A percentile compares a stretch with the other conserved stretches of the same genome.
phyloP scores from a whole-genome alignment of 2,113 vertebrate genomes.

The Lepisosteus oculatus region DNA sequence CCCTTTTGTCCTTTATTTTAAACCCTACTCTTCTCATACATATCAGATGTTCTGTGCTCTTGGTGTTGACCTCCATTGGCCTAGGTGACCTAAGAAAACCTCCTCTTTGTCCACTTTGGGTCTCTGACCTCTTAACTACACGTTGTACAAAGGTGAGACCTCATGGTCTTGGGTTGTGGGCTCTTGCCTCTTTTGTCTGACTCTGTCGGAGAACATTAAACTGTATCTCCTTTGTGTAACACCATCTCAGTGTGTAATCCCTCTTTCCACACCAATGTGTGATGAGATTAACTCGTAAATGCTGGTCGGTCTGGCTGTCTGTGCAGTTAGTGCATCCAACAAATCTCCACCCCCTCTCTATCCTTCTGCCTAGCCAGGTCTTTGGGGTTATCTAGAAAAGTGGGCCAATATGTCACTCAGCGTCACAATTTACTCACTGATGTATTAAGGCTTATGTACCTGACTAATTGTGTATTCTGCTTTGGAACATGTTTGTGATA shows the following conservation, averaged over 20 bases:
- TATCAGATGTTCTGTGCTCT: slow-evolving; percentile 27
- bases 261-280: slow-evolving; percentile 56
- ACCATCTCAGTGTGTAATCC: slow-evolving; percentile 52
- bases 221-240: slow-evolving; percentile 58
- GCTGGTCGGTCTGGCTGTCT: slow-evolving; percentile 58
- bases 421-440: too few relatives aligned
- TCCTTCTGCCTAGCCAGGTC: too few relatives aligned
- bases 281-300: slow-evolving; percentile 63
- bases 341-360: slow-evolving; percentile 43
- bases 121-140: slow-evolving; percentile 24
- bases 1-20: too few relatives aligned
- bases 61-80: slow-evolving; percentile 26
- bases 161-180: slow-evolving; percentile 30
- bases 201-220: slow-evolving; percentile 51
- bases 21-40: too few relatives aligned
- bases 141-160: slow-evolving; percentile 48
- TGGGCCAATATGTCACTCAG: too few relatives aligned
- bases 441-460: too few relatives aligned
- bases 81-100: slow-evolving; percentile 33
- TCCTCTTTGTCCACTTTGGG: slow-evolving; percentile 29
- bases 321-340: slow-evolving; percentile 35
- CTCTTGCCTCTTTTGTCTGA: slow-evolving; percentile 39
- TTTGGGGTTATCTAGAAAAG: too few relatives aligned
- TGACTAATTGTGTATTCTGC: too few relatives aligned
- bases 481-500: too few relatives aligned